phyloP scores from a whole-genome alignment of 2,888 invertebrate genomes.

The Archaeoteleia sp. region DNA sequence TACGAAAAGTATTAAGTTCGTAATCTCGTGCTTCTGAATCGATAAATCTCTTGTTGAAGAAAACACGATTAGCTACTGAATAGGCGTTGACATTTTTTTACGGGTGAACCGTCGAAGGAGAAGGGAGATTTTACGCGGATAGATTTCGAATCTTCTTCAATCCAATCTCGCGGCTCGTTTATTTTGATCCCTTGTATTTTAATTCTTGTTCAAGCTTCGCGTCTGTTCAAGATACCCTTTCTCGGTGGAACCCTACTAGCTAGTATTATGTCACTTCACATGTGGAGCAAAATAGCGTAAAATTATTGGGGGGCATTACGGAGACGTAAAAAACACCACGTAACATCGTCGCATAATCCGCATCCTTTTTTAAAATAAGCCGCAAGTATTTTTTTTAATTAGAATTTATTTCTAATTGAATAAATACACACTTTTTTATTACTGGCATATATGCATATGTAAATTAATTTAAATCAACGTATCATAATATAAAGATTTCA shows the following conservation, averaged over 20 bases:
- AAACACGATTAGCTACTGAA: conserved; percentile 19
- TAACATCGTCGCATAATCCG: background rate
- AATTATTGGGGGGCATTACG: conserved; percentile 55
- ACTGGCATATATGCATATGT: too few species aligned
- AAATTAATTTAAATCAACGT: too few species aligned
- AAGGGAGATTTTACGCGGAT: conserved; percentile 71
- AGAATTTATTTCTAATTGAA: too few species aligned
- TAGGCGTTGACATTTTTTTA: conserved; percentile 40
- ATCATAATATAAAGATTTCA: too few species aligned
- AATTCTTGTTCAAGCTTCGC: conserved; percentile 40
- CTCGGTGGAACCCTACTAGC: conserved; percentile 50
- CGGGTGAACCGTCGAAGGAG: background rate
- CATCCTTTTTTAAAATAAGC: background rate
- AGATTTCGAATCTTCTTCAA: conserved; percentile 71
- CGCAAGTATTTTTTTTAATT: too few species aligned
- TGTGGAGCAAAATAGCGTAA: conserved; percentile 66
- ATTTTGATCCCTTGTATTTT: conserved; percentile 55
- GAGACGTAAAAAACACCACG: background rate
- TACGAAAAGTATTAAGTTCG: too few species aligned
- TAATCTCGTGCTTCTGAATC: too few species aligned
- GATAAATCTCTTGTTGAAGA: background rate
- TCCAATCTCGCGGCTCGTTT: conserved; percentile 71
- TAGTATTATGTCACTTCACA: conserved; percentile 66
- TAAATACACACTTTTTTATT: too few species aligned
- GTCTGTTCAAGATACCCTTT: conserved; percentile 59